Base-by-base conservation (phyloP, 2,797 vertebrate species). In the Thripadectes ignobilis region DNA sequence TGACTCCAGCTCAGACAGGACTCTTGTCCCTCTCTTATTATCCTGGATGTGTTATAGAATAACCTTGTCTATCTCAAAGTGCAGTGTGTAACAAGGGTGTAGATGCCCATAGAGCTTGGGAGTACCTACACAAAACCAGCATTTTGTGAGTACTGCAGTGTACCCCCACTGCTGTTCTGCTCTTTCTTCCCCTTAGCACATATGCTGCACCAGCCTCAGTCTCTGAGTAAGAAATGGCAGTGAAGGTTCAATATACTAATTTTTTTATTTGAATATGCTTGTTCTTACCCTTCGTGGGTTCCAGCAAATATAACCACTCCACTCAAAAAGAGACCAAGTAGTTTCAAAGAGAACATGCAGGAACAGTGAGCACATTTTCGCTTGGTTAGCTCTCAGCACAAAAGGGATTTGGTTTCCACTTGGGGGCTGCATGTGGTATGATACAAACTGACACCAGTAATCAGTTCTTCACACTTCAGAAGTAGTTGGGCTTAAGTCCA, bases 391-490 rank as follows among this genome's bases (percentile, higher is more conserved):
- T 54, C 49, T 43, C n/a, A 39, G 24, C 20, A 34, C 26, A 65
- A 71, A 71, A 57, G 30, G 4, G 3, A 30, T 72, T 65, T 66
- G 9, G 4, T 68, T 83, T 75, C 65, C 9, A 11, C 7, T 6
- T 73, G 34, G 14, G 10, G 16, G 19, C 46, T 57, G 21, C 16
- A 10, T 3, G n/a, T 45, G 51, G 2, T 29, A 36, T 0, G 1
- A 36, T 13, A 32, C 54, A 78, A 74, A 71, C 13, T n/a, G 23
- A 49, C 38, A 36, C 19, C 0, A 55, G 45, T 27, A 52, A 63
- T 16, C 27, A 67, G 22, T 22, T 89, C 26, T 51, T 83, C 45
- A 48, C 7, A 7, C 26, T 79, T 88, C 52, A 34, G 32, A 81
- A 36, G 41, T 45, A 82, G 45, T 1, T 43, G 23, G 5, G 13